phyloP scores from a whole-genome alignment of 1,140 invertebrate species.

The Hydropsyche tenuis region DNA sequence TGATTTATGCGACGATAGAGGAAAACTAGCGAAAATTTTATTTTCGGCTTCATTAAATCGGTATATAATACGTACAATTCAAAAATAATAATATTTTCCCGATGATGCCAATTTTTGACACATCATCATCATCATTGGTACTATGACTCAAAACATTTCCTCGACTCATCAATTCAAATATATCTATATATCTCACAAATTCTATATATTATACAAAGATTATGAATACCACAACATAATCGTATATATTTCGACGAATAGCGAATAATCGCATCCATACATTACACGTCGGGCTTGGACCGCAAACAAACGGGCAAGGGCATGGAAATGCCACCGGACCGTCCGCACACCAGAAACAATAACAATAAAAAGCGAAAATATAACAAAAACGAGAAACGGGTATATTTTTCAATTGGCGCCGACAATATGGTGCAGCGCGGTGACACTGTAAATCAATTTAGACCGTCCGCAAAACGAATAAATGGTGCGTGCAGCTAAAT shows the following conservation, averaged over 20 bases:
- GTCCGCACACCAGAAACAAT: no score
- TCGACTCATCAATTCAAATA: no score
- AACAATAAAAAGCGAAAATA: neutral
- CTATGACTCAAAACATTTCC: no score
- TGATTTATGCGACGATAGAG: no score
- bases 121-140: no score
- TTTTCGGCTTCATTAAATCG: no score
- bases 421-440: constrained; percentile 3
- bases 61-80: no score
- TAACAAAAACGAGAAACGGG: neutral
- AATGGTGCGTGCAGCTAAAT: constrained; percentile 25
- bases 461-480: constrained; percentile 12
- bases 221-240: neutral
- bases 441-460: constrained; percentile 22
- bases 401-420: constrained; percentile 14
- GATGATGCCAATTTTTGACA: no score
- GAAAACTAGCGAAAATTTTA: no score
- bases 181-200: no score
- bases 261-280: constrained; percentile 14
- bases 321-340: neutral
- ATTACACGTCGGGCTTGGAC: constrained; percentile 6
- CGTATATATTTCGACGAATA: constrained; percentile 1
- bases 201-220: no score
- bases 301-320: constrained; percentile 6
- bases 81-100: no score